Evolutionary conservation across 2,797 vertebrate genomes (phyloP), one percentile per base, ranked within the genome.

Genomic region (Rhynchotus rufescens): DNA sequence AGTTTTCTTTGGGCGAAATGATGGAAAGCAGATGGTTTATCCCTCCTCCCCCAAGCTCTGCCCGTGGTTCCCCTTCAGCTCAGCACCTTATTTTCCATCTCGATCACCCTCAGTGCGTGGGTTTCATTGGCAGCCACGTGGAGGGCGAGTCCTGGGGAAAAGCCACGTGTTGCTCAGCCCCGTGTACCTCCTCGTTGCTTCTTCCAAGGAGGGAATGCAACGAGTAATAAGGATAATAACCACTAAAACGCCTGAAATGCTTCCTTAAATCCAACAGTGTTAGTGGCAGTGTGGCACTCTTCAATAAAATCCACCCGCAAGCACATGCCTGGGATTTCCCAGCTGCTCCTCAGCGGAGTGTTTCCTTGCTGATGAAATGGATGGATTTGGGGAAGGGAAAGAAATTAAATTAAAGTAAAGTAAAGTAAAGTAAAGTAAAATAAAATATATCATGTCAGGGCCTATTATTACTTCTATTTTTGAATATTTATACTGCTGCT

Each of bases 401-500:
- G 56, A 72, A 78, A 85, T 56, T 25, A 51, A 51, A 47, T 8
- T 40, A 40, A 72, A 78, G 85, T 56, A 49, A 85, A 85, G 64
- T 49, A 49, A 23, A 51, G 13, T 25, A 51, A 51, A 22, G 13
- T 40, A 40, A 40, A 40, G 40, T 22, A 47, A 47, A 47, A 25
- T 25, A 51, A 51, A 51, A 51, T 49, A 25, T 93, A 90, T 87
- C 65, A 88, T 71, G 94, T 89, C 77, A 95, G 85, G 86, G 86
- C 93, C 94, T 94, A 28, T 89, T 95, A 69, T 80, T 96, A 93
- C 90, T 92, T 91, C 87, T 97, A 52, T 93, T 96, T 94, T 94
- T 94, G 89, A 96, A 93, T 95, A 95, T 95, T 89, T 94, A 80
- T 96, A 85, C 95, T 93, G 95, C 92, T 96, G 92, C 95, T 97